Evolutionary conservation across 2,113 vertebrate species (phyloP).

Genomic region (Cricetomys ansorgei): DNA sequence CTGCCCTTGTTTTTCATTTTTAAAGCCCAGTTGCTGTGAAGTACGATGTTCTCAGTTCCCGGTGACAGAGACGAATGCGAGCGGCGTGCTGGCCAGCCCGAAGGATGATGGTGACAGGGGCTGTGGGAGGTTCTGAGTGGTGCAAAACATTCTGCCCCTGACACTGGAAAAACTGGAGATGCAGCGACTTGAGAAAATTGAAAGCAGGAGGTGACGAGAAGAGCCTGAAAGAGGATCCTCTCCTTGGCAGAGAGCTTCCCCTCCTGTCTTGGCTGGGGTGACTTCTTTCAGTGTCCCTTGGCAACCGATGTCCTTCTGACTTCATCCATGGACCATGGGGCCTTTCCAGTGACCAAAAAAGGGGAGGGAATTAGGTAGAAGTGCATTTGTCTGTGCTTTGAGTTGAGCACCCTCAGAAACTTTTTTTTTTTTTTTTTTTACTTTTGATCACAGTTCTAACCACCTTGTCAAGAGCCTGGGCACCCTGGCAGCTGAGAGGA

Average conservation of each 20-base stretch:
- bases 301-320: neutral
- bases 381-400: neutral
- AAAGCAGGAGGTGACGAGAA: constrained; percentile 40
- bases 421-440: neutral
- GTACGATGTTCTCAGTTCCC: neutral
- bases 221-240: neutral
- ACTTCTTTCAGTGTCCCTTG: neutral
- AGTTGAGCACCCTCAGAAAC: neutral
- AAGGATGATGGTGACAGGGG: constrained; percentile 32
- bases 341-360: constrained; percentile 2
- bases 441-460: neutral
- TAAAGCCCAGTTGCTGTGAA: constrained; percentile 1
- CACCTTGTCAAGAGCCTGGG: neutral
- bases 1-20: neutral
- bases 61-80: neutral
- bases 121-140: constrained; percentile 12
- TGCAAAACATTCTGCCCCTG: constrained; percentile 45
- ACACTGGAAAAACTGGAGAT: constrained; percentile 47
- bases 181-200: constrained; percentile 42
- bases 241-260: neutral
- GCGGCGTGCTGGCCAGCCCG: neutral
- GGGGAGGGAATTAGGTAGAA: constrained; percentile 25
- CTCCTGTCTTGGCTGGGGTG: neutral
- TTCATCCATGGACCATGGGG: neutral
- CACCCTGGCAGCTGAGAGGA: neutral